Evolutionary conservation across 2,888 invertebrate species (phyloP).

Genomic region (Heterodera filipjevi): DNA sequence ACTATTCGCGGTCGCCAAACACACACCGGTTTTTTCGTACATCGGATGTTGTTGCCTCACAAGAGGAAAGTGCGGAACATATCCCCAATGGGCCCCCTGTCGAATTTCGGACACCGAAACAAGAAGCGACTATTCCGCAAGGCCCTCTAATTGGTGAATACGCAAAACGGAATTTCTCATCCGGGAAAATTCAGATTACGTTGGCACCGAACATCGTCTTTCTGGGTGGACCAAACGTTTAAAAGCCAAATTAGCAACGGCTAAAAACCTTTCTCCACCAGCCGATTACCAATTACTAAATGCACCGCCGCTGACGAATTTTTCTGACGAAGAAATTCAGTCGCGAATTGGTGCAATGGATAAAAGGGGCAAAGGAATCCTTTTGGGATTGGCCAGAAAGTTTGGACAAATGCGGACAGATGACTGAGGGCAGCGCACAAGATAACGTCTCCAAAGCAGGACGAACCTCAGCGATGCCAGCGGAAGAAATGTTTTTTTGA

Average conservation of each 20-base stretch:
- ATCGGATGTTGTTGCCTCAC: neutral
- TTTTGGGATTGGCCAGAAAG: conserved; percentile 18
- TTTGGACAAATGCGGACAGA: conserved; percentile 4
- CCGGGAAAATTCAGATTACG: neutral
- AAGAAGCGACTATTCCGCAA: conserved; percentile 33
- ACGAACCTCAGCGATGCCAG: too few relatives aligned
- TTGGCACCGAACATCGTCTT: neutral
- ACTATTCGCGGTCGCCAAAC: conserved; percentile 19
- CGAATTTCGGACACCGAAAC: neutral
- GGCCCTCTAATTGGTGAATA: conserved; percentile 42
- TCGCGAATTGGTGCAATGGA: conserved; percentile 9
- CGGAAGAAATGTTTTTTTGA: too few relatives aligned
- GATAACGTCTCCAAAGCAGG: too few relatives aligned
- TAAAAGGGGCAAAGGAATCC: conserved; percentile 1
- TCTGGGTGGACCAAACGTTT: neutral
- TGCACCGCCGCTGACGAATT: neutral
- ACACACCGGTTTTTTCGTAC: neutral
- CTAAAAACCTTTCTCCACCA: neutral
- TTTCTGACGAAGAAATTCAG: conserved; percentile 10
- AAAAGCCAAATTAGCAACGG: conserved; percentile 14
- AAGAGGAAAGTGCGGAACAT: neutral
- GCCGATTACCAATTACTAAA: neutral
- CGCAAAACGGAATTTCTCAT: neutral
- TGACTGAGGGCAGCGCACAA: neutral
- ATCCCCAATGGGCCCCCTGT: conserved; percentile 18